These are phyloP conservation scores for Gasterosteus nipponicus DNA, from an alignment of 2,113 vertebrate species.

Conservation along the genomic window DNA sequence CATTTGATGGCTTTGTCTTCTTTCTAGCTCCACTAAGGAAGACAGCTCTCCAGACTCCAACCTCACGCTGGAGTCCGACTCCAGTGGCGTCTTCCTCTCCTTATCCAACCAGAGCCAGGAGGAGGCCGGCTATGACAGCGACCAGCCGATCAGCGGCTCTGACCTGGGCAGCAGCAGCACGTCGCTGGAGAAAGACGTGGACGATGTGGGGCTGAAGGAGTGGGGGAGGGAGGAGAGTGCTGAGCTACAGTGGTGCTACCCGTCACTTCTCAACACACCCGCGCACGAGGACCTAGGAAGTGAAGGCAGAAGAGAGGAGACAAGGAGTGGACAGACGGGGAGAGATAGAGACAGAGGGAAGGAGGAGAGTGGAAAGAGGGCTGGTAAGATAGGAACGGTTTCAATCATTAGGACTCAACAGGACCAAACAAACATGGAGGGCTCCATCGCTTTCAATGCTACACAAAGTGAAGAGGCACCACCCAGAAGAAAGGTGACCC, in stretches of 20 bases:
- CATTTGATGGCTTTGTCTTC: constrained; percentile 37
- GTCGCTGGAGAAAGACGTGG: constrained; percentile 74
- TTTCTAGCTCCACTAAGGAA: constrained; percentile 70
- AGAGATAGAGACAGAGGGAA: constrained; percentile 6
- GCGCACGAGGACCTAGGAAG: constrained; percentile 35
- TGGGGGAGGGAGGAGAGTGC: constrained; percentile 76
- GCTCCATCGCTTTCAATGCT: neutral
- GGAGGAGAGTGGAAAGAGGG: constrained; percentile 10
- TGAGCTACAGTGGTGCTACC: constrained; percentile 79
- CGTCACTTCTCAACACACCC: constrained; percentile 66
- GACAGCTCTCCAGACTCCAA: constrained; percentile 83
- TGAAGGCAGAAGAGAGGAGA: constrained; percentile 8
- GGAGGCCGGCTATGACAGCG: constrained; percentile 73
- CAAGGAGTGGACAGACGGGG: neutral
- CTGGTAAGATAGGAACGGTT: constrained; percentile 31
- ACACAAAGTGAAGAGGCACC: constrained; percentile 32
- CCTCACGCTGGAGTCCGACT: constrained; percentile 78
- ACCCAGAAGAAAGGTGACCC: constrained; percentile 62
- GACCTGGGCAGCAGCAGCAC: constrained; percentile 77
- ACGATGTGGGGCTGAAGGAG: constrained; percentile 61
- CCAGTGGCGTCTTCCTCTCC: constrained; percentile 81
- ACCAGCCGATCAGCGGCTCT: constrained; percentile 74
- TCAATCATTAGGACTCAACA: constrained; percentile 25
- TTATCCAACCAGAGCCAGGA: constrained; percentile 80
- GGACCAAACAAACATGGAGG: constrained; percentile 10